These are phyloP conservation scores for Rhynchomys soricoides DNA, from an alignment of 2,113 vertebrate species.

Conservation along the genomic window DNA sequence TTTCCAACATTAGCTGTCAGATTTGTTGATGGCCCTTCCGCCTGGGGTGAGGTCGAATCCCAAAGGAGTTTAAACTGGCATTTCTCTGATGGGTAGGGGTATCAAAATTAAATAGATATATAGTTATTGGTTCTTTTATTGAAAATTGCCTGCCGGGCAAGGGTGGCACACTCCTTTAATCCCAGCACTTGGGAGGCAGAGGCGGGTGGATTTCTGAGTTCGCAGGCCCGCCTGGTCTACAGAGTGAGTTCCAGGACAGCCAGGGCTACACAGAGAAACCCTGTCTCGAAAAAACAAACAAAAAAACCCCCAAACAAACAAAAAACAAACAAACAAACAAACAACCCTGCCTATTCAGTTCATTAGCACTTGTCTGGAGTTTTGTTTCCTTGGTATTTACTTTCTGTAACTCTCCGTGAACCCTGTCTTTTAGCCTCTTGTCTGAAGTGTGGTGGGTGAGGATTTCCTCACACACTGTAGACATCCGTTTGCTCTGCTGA, in stretches of 20 bases:
- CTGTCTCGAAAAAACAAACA: no score
- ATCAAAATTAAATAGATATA: no score
- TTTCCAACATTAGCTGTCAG: neutral
- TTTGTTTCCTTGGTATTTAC: neutral
- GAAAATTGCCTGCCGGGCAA: no score
- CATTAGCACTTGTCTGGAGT: neutral
- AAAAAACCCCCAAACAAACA: no score
- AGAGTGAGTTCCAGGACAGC: no score
- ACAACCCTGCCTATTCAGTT: neutral
- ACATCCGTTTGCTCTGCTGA: neutral
- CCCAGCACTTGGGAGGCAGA: no score
- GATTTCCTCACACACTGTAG: neutral
- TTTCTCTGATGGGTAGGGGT: neutral
- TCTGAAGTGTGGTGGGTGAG: neutral
- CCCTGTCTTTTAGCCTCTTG: neutral
- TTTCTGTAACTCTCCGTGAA: neutral
- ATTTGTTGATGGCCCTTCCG: neutral
- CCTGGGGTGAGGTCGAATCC: neutral
- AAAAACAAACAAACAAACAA: no score
- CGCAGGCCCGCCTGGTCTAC: no score
- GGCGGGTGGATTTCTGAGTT: no score
- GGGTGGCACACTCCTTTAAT: no score
- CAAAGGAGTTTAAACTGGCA: neutral
- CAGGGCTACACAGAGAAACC: no score
- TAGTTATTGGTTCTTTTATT: no score